Percentiles rank a stretch among this genome's conserved stretches.
Evolutionary conservation across 2,888 invertebrate genomes (phyloP).

Genomic region (Caenorhabditis sp.): DNA sequence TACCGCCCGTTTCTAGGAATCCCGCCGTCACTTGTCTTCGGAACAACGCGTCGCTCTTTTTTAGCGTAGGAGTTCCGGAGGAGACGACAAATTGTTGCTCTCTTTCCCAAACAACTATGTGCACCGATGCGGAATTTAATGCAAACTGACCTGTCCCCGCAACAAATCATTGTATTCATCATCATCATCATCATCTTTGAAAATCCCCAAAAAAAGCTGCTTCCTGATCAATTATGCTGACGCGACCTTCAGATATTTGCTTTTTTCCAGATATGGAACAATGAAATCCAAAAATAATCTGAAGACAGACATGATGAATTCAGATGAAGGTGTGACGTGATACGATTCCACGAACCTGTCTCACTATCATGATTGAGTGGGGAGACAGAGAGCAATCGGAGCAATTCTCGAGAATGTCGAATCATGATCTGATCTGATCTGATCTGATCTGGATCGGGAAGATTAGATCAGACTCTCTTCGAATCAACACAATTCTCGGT

Average conservation of each 20-base stretch:
- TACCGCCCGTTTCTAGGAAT: slow-evolving; percentile 38
- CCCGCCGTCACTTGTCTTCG: slow-evolving; percentile 18
- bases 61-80: slow-evolving; percentile 48
- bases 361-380: slow-evolving; percentile 11
- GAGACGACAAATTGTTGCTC: slow-evolving; percentile 33
- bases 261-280: slow-evolving; percentile 36
- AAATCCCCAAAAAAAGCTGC: neutral
- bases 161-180: slow-evolving; percentile 29
- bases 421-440: slow-evolving; percentile 7
- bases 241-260: slow-evolving; percentile 16
- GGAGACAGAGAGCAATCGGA: slow-evolving; percentile 1
- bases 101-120: slow-evolving; percentile 4
- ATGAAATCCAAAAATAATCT: slow-evolving; percentile 42
- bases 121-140: slow-evolving; percentile 49
- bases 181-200: slow-evolving; percentile 27
- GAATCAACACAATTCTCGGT: neutral
- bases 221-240: slow-evolving; percentile 43
- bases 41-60: slow-evolving; percentile 10
- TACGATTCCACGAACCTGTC: slow-evolving; percentile 25
- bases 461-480: neutral
- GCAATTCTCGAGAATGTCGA: slow-evolving; percentile 15
- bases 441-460: neutral
- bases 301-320: slow-evolving; percentile 26
- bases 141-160: slow-evolving; percentile 45
- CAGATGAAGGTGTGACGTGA: slow-evolving; percentile 23